Percentiles rank a stretch among this genome's conserved stretches.
Conservation (phyloP, 1,140 invertebrate genomes). For the Diuraphis noxia region DNA sequence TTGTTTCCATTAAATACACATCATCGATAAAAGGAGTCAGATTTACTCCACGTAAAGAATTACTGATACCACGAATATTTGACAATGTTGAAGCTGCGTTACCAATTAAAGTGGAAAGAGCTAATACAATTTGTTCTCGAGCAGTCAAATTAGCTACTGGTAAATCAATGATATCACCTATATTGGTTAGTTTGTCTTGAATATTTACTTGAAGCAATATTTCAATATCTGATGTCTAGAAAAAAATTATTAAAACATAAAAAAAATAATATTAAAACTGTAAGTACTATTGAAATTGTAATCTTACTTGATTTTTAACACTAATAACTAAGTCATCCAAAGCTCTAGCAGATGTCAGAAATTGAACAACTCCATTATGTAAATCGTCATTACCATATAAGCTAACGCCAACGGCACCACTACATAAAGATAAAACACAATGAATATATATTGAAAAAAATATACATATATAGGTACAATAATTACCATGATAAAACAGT, state of each 20-base stretch:
- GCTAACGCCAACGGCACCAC: slow-evolving; percentile 68
- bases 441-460: neutral
- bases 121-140: slow-evolving; percentile 67
- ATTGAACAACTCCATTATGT: slow-evolving; percentile 83
- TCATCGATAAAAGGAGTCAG: slow-evolving; percentile 65
- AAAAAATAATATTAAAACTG: neutral
- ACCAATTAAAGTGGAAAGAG: slow-evolving; percentile 69
- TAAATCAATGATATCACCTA: slow-evolving; percentile 74
- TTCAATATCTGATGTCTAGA: slow-evolving; percentile 64
- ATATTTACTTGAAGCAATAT: slow-evolving; percentile 69
- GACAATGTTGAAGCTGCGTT: slow-evolving; percentile 73
- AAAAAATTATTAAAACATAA: slow-evolving; percentile 54
- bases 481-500: slow-evolving; percentile 65
- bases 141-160: slow-evolving; percentile 76
- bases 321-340: slow-evolving; percentile 75
- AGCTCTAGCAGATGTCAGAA: slow-evolving; percentile 75
- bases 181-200: slow-evolving; percentile 68
- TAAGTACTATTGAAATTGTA: neutral
- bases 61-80: slow-evolving; percentile 73
- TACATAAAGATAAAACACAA: slow-evolving; percentile 57
- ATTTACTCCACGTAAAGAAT: slow-evolving; percentile 70
- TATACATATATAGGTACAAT: neutral
- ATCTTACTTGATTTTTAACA: slow-evolving; percentile 73
- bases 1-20: slow-evolving; percentile 56
- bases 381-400: slow-evolving; percentile 93